Evolutionary conservation across 2,113 vertebrate species (phyloP).

Genomic region (Plotosus lineatus): DNA sequence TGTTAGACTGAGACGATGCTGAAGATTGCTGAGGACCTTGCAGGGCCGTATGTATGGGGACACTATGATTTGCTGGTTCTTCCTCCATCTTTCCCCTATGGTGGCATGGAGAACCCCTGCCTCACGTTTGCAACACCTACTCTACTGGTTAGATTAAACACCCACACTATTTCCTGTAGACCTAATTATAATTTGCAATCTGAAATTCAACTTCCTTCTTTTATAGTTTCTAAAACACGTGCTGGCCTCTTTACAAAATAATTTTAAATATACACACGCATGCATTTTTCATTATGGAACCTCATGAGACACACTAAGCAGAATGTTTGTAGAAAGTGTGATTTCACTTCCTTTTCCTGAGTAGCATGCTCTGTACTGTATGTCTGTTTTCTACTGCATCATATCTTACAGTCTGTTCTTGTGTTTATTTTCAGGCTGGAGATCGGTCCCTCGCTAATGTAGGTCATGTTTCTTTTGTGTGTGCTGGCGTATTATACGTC

Average conservation of each 20-base stretch:
- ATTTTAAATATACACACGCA: neutral
- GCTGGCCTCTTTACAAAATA: neutral
- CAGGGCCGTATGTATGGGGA: slow-evolving; percentile 93
- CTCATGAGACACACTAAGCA: neutral
- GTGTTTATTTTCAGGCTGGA: slow-evolving; percentile 80
- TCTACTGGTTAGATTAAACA: slow-evolving; percentile 77
- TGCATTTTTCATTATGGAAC: neutral
- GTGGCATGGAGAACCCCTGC: slow-evolving; percentile 98
- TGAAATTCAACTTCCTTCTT: neutral
- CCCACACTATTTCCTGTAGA: neutral
- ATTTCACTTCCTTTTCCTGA: neutral
- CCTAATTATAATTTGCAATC: neutral
- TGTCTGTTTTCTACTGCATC: neutral
- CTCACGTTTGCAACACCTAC: slow-evolving; percentile 96
- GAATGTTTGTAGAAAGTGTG: neutral
- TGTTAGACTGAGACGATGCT: slow-evolving; percentile 91
- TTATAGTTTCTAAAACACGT: neutral
- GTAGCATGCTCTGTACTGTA: neutral
- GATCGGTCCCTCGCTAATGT: slow-evolving; percentile 91
- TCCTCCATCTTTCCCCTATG: slow-evolving; percentile 94
- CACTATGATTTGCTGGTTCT: slow-evolving; percentile 92
- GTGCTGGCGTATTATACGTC: neutral
- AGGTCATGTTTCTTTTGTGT: slow-evolving; percentile 69
- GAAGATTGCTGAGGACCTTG: slow-evolving; percentile 87
- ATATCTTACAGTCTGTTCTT: slow-evolving; percentile 11